Evolutionary conservation across 2,888 invertebrate genomes (phyloP).

Genomic region (Acanthosepion esculentum): DNA sequence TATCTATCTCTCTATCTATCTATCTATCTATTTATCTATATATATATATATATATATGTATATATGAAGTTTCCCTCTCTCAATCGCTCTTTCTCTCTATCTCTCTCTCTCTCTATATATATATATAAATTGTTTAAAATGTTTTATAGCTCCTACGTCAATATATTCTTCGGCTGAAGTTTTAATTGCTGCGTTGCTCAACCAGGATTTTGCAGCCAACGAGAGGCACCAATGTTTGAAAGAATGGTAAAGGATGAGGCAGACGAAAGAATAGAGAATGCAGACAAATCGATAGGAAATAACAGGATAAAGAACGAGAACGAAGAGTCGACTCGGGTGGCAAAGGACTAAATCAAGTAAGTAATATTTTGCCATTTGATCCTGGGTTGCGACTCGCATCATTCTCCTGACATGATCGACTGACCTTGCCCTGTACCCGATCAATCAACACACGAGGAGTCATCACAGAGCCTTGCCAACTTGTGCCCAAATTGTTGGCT

Average conservation of each 20-base stretch:
- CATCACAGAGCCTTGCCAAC: not conserved
- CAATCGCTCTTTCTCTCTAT: too few relatives aligned
- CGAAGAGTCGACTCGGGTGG: not conserved
- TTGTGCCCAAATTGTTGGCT: not conserved
- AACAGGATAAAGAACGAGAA: not conserved
- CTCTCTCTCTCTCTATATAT: too few relatives aligned
- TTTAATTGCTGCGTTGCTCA: too few relatives aligned
- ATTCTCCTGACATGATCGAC: not conserved
- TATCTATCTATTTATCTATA: too few relatives aligned
- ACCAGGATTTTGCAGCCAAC: too few relatives aligned
- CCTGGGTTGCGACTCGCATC: not conserved
- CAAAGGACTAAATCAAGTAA: not conserved
- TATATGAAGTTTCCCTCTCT: too few relatives aligned
- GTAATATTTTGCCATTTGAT: constrained; percentile 33
- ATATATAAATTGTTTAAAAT: not conserved
- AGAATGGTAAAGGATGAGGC: not conserved
- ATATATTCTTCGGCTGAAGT: too few relatives aligned
- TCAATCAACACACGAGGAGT: not conserved
- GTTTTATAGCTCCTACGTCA: too few relatives aligned
- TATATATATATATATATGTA: too few relatives aligned
- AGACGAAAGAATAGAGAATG: not conserved
- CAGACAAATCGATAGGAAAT: not conserved
- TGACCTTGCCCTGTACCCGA: not conserved
- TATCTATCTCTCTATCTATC: too few relatives aligned
- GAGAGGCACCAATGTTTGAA: too few relatives aligned